Evolutionary conservation across 2,888 invertebrate species (phyloP).

Genomic region (Hanleya hanleyi): DNA sequence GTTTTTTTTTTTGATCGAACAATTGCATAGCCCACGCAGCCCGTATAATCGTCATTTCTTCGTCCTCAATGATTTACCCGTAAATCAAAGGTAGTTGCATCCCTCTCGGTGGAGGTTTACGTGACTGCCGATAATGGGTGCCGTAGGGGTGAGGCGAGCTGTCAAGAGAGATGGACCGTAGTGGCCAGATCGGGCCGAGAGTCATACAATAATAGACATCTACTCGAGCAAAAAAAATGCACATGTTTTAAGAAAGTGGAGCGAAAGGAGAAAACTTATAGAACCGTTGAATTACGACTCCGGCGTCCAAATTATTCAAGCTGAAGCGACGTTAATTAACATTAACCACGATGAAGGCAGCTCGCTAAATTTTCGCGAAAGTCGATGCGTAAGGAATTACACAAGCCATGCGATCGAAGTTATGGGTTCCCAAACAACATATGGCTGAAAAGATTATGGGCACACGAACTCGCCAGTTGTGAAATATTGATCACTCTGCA

Average conservation of each 20-base stretch:
- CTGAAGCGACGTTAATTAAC: slow-evolving; percentile 8
- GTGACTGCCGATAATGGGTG: neutral
- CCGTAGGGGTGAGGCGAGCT: neutral
- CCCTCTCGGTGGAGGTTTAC: neutral
- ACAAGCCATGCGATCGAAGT: slow-evolving; percentile 10
- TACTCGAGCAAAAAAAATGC: neutral
- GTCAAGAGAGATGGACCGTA: slow-evolving; percentile 5
- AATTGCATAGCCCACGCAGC: no score
- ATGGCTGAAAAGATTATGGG: slow-evolving; percentile 2
- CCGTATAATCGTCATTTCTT: no score
- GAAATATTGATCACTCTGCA: slow-evolving; percentile 2
- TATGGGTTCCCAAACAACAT: neutral
- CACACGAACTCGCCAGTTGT: neutral
- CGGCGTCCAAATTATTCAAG: slow-evolving; percentile 2
- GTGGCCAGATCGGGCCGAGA: neutral
- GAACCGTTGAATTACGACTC: slow-evolving; percentile 3
- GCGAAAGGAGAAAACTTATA: neutral
- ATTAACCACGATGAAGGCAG: slow-evolving; percentile 3
- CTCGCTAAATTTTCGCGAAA: neutral
- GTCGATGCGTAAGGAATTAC: slow-evolving; percentile 4
- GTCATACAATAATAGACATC: slow-evolving; percentile 2
- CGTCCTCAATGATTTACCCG: neutral
- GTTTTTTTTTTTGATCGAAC: no score
- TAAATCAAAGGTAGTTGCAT: neutral
- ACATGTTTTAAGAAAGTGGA: neutral